Evolutionary conservation across 2,888 invertebrate species (phyloP).

Genomic region (Bugula neritina): DNA sequence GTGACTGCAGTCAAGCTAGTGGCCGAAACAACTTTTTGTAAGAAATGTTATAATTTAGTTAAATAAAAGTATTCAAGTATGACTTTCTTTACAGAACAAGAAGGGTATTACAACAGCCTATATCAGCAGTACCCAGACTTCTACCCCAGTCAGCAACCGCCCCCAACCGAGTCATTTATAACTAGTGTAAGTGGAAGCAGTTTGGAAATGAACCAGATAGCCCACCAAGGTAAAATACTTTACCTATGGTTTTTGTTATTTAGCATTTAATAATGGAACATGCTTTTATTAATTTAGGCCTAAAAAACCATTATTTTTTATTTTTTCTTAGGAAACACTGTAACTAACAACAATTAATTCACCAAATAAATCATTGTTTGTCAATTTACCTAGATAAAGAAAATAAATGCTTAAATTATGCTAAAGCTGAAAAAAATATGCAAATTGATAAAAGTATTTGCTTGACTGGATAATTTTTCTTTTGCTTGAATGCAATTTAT

Average conservation of each 20-base stretch:
- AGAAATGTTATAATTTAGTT: too few species aligned
- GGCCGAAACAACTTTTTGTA: too few species aligned
- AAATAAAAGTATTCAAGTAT: too few species aligned
- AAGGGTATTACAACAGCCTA: not conserved
- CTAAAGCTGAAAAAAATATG: not conserved
- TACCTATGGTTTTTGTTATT: too few species aligned
- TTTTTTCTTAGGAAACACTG: too few species aligned
- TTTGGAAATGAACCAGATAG: not conserved
- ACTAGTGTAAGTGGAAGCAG: not conserved
- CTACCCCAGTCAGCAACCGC: constrained; percentile 1
- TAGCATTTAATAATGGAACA: too few species aligned
- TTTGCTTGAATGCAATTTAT: not conserved
- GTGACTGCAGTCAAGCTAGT: too few species aligned
- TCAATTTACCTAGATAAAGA: not conserved
- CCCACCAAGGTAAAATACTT: constrained; percentile 24
- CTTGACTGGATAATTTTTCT: not conserved
- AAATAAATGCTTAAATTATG: not conserved
- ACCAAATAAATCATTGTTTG: not conserved
- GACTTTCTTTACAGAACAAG: constrained; percentile 13
- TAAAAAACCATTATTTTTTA: too few species aligned
- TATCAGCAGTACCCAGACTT: constrained; percentile 21
- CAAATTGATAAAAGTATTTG: not conserved
- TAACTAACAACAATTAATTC: too few species aligned
- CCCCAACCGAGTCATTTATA: not conserved
- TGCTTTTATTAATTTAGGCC: too few species aligned